Base-by-base conservation (phyloP, 30 jellyfish, hydroid and myxozoan species). In the Pseudorhiza aurosa region DNA sequence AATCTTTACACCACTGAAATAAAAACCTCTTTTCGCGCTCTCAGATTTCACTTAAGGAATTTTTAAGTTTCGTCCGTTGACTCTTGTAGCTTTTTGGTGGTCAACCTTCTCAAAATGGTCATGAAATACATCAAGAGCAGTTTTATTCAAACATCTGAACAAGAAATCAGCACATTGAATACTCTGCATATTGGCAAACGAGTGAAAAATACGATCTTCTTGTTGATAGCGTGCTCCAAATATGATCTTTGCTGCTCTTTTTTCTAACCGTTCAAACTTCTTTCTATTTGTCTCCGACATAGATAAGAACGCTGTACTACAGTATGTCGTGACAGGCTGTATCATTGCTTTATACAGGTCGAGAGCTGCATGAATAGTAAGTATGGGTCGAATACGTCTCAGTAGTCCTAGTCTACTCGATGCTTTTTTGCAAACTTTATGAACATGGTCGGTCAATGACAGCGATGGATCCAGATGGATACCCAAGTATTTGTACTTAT, bases 81-180 rank as follows among this genome's bases (percentile, higher is more conserved):
- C 75, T 60, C 75, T 60, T 5, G 78, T 64, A 21, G 37, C 30
- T 28, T 64, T 64, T 21, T 45, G 75, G 85, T 49, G 85, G 75
- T 71, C 56, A 71, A 71, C 85, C 60, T 56, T 74, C 79, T 74
- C 69, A 33, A 76, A 57, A 76, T 31, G 79, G 81, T 59, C 65
- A 78, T 78, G 68, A 49, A 78, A 78, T 58, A 78, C 83, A 43
- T 59, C 81, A 35, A 83, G 82, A 78, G 83, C 90, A 78, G 90
- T 78, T 60, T 43, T 78, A 64, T 43, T 78, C 73, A 59, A 33
- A 47, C 82, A 60, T 60, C 44, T 78, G 82, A 60, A 78, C 72
- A 78, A 36, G 35, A 78, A 78, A 78, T 63, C 90, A 65, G 90
- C 90, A 59, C 90, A 78, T 42, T 78, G 90, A 82, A 78, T 78